phyloP scores from a whole-genome alignment of 2,113 vertebrate genomes.

The Chitala chitala region DNA sequence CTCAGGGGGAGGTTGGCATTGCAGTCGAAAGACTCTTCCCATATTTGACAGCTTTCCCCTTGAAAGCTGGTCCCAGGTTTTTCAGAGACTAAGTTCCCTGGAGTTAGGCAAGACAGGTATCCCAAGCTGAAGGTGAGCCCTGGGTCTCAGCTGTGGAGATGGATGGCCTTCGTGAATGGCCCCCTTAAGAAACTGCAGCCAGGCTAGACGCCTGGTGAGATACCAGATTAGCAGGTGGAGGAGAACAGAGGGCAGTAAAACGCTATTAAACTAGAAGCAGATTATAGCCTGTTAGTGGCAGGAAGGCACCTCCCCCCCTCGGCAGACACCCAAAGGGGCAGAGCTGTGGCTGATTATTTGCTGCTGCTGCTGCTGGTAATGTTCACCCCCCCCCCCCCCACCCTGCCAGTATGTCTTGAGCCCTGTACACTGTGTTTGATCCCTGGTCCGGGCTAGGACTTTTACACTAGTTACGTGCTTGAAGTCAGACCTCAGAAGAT shows the following conservation, averaged over 20 bases:
- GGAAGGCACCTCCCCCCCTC: neutral
- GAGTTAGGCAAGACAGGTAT: neutral
- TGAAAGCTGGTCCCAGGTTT: no score
- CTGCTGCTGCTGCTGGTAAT: neutral
- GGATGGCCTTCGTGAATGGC: neutral
- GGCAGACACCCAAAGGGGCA: neutral
- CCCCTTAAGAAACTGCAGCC: neutral
- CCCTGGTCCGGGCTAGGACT: neutral
- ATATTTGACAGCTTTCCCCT: no score
- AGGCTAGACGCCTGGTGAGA: neutral
- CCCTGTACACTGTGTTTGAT: neutral
- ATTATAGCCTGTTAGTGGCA: constrained; percentile 33
- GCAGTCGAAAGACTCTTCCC: no score
- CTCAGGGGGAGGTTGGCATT: no score
- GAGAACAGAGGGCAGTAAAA: constrained; percentile 33
- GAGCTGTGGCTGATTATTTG: neutral
- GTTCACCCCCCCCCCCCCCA: neutral
- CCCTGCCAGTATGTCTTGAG: neutral
- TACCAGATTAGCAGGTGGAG: constrained; percentile 19
- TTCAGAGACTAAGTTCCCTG: no score
- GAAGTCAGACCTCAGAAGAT: neutral
- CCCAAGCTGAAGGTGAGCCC: neutral
- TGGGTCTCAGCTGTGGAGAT: no score
- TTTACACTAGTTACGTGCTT: neutral
- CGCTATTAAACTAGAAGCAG: constrained; percentile 39